Evolutionary conservation across 2,797 vertebrate species (phyloP).

Genomic region (Podarcis lilfordi): DNA sequence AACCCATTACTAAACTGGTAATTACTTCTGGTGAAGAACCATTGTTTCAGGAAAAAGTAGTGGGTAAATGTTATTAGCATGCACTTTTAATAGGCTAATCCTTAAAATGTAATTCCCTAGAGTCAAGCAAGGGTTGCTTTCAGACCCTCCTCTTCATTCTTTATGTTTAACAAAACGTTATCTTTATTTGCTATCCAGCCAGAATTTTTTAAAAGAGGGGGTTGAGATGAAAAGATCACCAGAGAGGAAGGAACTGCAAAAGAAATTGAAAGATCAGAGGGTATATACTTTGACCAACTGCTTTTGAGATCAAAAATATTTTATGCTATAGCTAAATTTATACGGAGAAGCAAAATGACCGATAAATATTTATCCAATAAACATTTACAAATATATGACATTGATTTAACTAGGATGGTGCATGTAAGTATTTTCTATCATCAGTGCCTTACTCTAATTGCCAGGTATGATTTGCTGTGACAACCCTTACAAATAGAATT

Average conservation of each 20-base stretch:
- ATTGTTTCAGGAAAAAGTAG: background rate
- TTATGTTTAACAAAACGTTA: background rate
- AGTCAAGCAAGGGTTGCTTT: background rate
- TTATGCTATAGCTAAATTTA: background rate
- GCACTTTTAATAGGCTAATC: background rate
- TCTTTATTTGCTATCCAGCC: background rate
- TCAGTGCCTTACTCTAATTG: background rate
- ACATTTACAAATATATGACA: background rate
- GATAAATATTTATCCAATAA: slow-evolving; percentile 19
- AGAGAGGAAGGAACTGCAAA: background rate
- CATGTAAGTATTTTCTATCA: background rate
- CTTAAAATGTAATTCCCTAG: background rate
- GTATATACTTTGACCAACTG: background rate
- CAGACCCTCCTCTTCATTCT: background rate
- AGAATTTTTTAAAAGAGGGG: background rate
- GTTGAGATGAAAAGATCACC: background rate
- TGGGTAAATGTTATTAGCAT: background rate
- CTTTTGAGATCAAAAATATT: background rate
- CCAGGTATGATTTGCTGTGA: background rate
- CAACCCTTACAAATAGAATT: background rate
- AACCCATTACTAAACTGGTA: background rate
- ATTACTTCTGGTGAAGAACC: background rate
- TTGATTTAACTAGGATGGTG: background rate
- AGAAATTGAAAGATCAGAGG: background rate
- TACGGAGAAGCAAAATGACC: slow-evolving; percentile 13